Evolutionary conservation across 2,113 vertebrate species (phyloP).

Genomic region (Herpailurus yagouaroundi): DNA sequence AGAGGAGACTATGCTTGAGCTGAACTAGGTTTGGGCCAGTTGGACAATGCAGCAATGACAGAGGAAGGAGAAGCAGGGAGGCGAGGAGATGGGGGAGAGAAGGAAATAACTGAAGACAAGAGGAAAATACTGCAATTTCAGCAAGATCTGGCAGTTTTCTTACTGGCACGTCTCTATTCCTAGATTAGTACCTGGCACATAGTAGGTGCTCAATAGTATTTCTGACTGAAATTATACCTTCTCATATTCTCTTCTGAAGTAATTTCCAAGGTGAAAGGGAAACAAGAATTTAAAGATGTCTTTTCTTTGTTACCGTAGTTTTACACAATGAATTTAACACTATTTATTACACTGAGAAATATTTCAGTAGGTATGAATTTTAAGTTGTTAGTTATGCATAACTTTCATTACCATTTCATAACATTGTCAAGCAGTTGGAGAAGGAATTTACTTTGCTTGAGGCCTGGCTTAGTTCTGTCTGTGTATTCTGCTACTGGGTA

Average conservation of each 20-base stretch:
- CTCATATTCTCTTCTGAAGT: background rate
- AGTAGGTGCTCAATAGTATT: background rate
- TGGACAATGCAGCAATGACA: background rate
- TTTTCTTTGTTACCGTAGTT: background rate
- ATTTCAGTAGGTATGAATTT: slow-evolving; percentile 38
- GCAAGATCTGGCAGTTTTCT: background rate
- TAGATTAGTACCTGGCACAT: background rate
- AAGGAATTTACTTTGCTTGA: slow-evolving; percentile 56
- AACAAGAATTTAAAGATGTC: background rate
- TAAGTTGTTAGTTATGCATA: slow-evolving; percentile 30
- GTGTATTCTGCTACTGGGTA: slow-evolving; percentile 24
- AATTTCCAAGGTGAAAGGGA: background rate
- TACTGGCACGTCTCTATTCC: background rate
- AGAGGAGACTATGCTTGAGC: background rate
- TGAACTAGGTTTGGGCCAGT: background rate
- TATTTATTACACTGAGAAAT: background rate
- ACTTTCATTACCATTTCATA: slow-evolving; percentile 58
- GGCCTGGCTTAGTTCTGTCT: slow-evolving; percentile 44
- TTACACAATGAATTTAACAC: background rate
- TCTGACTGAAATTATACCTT: background rate
- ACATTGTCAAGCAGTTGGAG: background rate
- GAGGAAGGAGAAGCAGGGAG: background rate
- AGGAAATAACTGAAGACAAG: background rate
- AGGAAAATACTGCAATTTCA: background rate
- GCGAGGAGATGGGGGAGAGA: background rate